phyloP scores from a whole-genome alignment of 2,888 invertebrate genomes.

The Coelinius sp. region DNA sequence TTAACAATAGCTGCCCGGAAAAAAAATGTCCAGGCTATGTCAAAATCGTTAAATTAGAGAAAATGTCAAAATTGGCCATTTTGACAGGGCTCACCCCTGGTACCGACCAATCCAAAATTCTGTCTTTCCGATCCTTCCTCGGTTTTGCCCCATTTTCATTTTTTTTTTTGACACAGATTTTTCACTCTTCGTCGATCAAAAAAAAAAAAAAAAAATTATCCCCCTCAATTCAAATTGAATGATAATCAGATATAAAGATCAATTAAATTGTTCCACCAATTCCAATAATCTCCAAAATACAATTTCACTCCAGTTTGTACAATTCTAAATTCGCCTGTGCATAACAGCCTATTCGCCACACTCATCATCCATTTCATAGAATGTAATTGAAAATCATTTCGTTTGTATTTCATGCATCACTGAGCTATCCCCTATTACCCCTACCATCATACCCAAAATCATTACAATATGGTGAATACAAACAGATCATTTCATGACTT shows the following conservation, averaged over 20 bases:
- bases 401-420: conserved; percentile 58
- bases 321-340: neutral
- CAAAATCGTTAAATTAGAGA: no score
- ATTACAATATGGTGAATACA: conserved; percentile 12
- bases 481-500: conserved; percentile 22
- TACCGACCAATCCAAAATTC: no score
- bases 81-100: no score
- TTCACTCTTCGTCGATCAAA: no score
- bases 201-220: no score
- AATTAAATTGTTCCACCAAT: neutral
- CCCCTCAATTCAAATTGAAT: neutral
- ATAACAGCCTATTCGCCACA: neutral
- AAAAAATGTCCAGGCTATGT: no score
- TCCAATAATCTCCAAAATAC: neutral
- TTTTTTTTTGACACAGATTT: no score
- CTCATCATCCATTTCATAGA: conserved; percentile 22
- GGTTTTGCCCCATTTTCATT: no score
- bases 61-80: no score
- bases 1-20: no score
- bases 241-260: neutral
- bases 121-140: no score
- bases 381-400: conserved; percentile 64
- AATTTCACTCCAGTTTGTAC: conserved; percentile 13
- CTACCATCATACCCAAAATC: conserved; percentile 11
- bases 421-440: conserved; percentile 38